These are phyloP conservation scores for Gnathonemus longibarbis DNA, from an alignment of 2,113 vertebrate genomes.

Conservation along the genomic window DNA sequence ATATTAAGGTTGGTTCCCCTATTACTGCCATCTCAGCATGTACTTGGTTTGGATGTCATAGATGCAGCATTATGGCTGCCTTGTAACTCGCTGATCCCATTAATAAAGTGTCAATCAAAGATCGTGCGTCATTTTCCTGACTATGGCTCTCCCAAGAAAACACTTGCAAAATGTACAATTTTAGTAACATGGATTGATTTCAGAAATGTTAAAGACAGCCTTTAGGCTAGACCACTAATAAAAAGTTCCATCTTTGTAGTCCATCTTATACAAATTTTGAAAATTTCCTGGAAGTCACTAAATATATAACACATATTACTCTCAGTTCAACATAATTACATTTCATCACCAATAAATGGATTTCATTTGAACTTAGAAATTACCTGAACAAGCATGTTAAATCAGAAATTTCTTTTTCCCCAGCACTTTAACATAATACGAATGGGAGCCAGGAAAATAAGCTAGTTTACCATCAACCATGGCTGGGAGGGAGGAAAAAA, in stretches of 20 bases:
- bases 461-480: slow-evolving; percentile 33
- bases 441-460: slow-evolving; percentile 37
- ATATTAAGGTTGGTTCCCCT: not conserved
- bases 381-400: slow-evolving; percentile 67
- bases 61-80: not conserved
- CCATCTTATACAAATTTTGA: slow-evolving; percentile 31
- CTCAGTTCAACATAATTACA: slow-evolving; percentile 59
- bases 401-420: slow-evolving; percentile 53
- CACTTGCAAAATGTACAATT: not conserved
- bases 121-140: not conserved
- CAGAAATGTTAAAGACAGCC: not conserved
- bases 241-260: not conserved
- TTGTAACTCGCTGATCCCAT: not conserved
- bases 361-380: slow-evolving; percentile 71
- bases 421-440: slow-evolving; percentile 51
- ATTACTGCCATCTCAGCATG: not conserved
- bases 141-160: not conserved
- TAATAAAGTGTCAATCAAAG: slow-evolving; percentile 2
- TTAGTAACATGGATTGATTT: not conserved
- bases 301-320: slow-evolving; percentile 60
- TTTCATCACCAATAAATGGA: slow-evolving; percentile 66
- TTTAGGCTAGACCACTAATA: not conserved
- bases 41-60: not conserved
- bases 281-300: slow-evolving; percentile 39
- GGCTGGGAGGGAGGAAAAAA: slow-evolving; percentile 16